phyloP scores from a whole-genome alignment of 2,113 vertebrate genomes.

The Anhinga anhinga region DNA sequence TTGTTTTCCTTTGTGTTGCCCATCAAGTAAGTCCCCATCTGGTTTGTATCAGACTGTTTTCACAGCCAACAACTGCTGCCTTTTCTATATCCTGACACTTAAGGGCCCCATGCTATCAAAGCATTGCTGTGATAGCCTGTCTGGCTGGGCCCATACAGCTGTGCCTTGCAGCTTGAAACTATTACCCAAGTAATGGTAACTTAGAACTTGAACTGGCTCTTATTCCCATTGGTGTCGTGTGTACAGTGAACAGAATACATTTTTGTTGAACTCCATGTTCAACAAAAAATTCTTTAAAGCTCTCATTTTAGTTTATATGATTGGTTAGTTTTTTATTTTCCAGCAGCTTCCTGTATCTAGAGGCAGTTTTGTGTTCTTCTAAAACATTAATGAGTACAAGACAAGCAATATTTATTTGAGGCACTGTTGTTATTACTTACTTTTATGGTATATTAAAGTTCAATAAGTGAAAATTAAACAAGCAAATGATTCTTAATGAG shows the following conservation, averaged over 20 bases:
- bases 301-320: background rate
- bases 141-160: slow-evolving; percentile 77
- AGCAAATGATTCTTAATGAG: slow-evolving; percentile 32
- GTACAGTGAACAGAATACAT: slow-evolving; percentile 72
- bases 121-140: slow-evolving; percentile 75
- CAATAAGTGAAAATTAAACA: slow-evolving; percentile 39
- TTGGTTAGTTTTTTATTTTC: slow-evolving; percentile 61
- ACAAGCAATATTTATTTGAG: slow-evolving; percentile 23
- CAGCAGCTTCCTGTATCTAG: slow-evolving; percentile 61
- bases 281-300: slow-evolving; percentile 29
- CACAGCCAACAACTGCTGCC: slow-evolving; percentile 86
- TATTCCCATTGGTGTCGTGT: slow-evolving; percentile 75
- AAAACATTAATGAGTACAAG: slow-evolving; percentile 31
- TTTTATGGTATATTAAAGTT: slow-evolving; percentile 34
- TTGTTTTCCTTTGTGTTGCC: slow-evolving; percentile 86
- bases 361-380: slow-evolving; percentile 60
- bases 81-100: slow-evolving; percentile 85
- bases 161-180: slow-evolving; percentile 80
- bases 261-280: slow-evolving; percentile 33
- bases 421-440: background rate
- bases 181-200: slow-evolving; percentile 75
- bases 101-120: slow-evolving; percentile 81
- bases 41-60: slow-evolving; percentile 90
- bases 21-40: slow-evolving; percentile 85
- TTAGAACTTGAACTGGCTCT: slow-evolving; percentile 73